phyloP scores from a whole-genome alignment of 2,888 invertebrate species.

The Poecilobothrus nobilitatus region DNA sequence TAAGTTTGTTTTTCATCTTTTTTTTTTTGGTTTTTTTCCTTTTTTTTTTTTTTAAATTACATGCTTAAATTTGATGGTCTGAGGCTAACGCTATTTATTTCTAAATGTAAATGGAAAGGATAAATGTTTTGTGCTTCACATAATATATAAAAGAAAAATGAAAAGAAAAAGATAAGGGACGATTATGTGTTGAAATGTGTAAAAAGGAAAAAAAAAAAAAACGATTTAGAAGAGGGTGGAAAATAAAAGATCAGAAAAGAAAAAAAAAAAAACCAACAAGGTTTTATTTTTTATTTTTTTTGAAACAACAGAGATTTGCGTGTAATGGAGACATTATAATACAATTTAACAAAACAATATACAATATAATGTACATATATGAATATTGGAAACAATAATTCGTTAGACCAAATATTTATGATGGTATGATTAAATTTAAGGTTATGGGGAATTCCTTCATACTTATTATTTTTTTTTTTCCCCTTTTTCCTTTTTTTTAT shows the following conservation, averaged over 20 bases:
- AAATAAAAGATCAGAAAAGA: too few relatives aligned
- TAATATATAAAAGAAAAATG: neutral
- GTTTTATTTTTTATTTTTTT: too few relatives aligned
- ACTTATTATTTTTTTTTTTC: neutral
- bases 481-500: too few relatives aligned
- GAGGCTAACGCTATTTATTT: neutral
- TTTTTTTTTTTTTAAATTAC: neutral
- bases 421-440: neutral
- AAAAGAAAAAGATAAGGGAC: too few relatives aligned
- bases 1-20: neutral
- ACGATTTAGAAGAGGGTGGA: too few relatives aligned
- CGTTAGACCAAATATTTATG: neutral
- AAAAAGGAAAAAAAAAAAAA: too few relatives aligned
- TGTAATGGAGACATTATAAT: conserved; percentile 4
- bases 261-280: too few relatives aligned
- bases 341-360: too few relatives aligned
- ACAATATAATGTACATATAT: too few relatives aligned
- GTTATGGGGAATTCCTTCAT: neutral
- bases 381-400: neutral
- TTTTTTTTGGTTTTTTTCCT: neutral
- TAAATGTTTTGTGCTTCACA: neutral
- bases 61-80: conserved; percentile 1
- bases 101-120: neutral
- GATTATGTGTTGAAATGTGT: too few relatives aligned
- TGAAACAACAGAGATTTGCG: neutral